Evolutionary conservation across 2,888 invertebrate species (phyloP).

Genomic region (Heterodera filipjevi): DNA sequence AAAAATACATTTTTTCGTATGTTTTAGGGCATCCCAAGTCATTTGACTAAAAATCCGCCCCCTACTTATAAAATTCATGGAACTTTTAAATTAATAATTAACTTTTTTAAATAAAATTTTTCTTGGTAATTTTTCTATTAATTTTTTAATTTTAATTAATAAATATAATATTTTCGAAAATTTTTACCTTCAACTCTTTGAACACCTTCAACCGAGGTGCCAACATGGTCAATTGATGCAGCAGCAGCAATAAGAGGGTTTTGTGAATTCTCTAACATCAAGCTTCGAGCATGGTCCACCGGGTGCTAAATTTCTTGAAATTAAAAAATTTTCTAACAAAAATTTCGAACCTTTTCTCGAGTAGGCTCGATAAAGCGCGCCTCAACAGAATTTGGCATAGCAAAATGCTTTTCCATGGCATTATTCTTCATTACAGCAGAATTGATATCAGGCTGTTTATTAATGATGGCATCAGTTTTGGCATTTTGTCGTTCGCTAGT

Average conservation of each 20-base stretch:
- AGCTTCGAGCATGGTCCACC: background rate
- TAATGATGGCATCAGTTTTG: background rate
- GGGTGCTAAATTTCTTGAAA: background rate
- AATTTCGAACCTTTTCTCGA: background rate
- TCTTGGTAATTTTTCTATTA: background rate
- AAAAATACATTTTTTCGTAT: too few species aligned
- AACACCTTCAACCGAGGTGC: background rate
- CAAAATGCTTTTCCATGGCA: background rate
- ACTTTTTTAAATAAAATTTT: too few species aligned
- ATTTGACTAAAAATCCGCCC: too few species aligned
- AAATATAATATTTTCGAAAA: too few species aligned
- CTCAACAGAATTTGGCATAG: background rate
- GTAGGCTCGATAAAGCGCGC: background rate
- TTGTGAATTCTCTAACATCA: background rate
- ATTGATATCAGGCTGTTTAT: background rate
- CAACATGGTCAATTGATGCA: background rate
- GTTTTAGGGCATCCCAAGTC: too few species aligned
- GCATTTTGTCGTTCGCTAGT: background rate
- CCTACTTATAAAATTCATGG: too few species aligned
- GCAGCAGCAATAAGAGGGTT: background rate
- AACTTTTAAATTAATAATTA: too few species aligned
- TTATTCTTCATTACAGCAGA: background rate
- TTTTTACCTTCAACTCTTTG: background rate
- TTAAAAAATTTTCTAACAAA: background rate
- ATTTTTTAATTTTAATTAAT: background rate